A percentile compares a stretch with the other conserved stretches of the same genome.
Evolutionary conservation across 2,797 vertebrate species (phyloP).

Genomic region (Manis crassicaudata): DNA sequence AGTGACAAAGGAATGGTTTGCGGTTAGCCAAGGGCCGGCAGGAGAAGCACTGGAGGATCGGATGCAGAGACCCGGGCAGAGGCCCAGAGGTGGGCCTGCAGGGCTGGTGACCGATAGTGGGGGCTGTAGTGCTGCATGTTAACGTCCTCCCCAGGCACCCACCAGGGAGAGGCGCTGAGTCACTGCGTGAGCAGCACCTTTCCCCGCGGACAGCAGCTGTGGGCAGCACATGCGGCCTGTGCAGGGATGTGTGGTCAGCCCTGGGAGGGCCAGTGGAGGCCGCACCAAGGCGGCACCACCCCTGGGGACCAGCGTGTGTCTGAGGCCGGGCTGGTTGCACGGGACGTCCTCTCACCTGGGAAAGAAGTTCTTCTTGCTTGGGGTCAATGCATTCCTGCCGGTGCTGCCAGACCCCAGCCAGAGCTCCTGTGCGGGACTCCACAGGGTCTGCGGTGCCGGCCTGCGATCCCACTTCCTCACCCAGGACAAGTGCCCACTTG

Average conservation of each 20-base stretch:
- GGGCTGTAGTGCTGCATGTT: rapidly evolving
- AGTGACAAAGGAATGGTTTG: too few relatives aligned
- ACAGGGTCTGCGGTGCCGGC: not conserved
- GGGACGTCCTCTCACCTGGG: not conserved
- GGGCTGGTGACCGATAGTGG: not conserved
- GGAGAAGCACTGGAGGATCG: rapidly evolving
- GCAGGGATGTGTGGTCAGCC: too few relatives aligned
- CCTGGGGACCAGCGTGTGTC: not conserved
- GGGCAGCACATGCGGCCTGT: too few relatives aligned
- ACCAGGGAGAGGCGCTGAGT: too few relatives aligned
- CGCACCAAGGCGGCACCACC: rapidly evolving
- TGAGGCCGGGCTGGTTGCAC: not conserved
- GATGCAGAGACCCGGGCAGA: not conserved
- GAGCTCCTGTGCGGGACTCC: not conserved
- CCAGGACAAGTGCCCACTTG: not conserved
- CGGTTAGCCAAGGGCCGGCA: not conserved
- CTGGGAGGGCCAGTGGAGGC: not conserved
- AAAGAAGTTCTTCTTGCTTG: too few relatives aligned
- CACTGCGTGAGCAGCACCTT: too few relatives aligned
- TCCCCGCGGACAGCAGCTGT: too few relatives aligned
- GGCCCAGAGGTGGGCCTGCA: rapidly evolving
- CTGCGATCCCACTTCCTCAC: too few relatives aligned
- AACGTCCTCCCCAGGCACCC: not conserved
- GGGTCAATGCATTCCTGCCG: too few relatives aligned
- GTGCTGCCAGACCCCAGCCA: too few relatives aligned